Evolutionary conservation across 2,797 vertebrate genomes (phyloP), one percentile per base, ranked within the genome.

Genomic region (Rallus crepitans): DNA sequence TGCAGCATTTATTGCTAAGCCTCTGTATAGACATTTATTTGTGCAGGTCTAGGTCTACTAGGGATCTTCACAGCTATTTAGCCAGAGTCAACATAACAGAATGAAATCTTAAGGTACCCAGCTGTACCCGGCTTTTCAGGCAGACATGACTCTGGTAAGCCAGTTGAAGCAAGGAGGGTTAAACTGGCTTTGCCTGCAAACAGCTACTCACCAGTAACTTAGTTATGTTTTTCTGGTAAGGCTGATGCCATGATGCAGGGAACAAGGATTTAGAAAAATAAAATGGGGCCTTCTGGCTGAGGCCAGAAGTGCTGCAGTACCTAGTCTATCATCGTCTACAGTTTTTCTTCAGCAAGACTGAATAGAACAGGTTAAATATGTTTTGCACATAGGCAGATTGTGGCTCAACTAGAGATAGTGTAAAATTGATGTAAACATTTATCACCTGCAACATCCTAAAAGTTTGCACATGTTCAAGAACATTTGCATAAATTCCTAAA

Each of bases 11-110:
- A 15, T 28, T 56, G 20, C 53, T 70, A 73, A 90, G 39, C 17
- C 42, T 64, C 48, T 70, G 42, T 50, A 28, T 3, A 61, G 78
- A 72, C 6, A 52, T 59, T 59, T 79, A 48, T 89, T 94, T 96
- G 27, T 82, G 35, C 55, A 88, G 42, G 20, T 81, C 17, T 56
- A 56, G n/a, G 6, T 55, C 50, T 65, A n/a, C 24, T 28, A 59
- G 56, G 45, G 57, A 75, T 82, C 91, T 95, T 82, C 31, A 50
- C 45, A 75, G 60, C 9, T 71, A 15, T 64, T 84, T 76, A 64
- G 14, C 24, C 39, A 25, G 30, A 75, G 31, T 59, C 55, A 86
- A 18, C 40, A 56, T 7, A 65, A 63, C 17, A 40, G 28, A 69
- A 30, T 81, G 35, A 77, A 82, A 69, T 76, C 35, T 79, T 39